phyloP scores from a whole-genome alignment of 35 echinoderm and acorn worm genomes.

The Eucidaris tribuloides region DNA sequence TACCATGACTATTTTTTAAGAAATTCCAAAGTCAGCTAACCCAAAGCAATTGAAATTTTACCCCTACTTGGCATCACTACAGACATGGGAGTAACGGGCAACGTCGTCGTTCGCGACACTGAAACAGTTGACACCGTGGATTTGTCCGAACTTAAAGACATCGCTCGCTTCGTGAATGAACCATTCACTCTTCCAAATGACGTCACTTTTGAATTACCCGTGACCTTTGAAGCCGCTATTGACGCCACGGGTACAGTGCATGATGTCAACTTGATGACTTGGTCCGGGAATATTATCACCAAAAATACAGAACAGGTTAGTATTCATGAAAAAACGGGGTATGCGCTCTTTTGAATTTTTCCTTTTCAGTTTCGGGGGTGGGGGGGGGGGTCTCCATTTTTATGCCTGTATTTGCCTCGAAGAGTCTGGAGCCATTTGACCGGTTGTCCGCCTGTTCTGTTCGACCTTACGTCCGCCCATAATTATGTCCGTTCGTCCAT shows the following conservation, averaged over 20 bases:
- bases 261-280: not conserved
- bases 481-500: no score
- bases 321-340: no score
- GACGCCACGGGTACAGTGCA: not conserved
- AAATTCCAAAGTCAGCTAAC: not conserved
- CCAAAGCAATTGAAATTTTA: not conserved
- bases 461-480: no score
- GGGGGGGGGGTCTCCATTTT: not conserved
- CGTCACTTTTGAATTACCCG: not conserved
- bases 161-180: not conserved
- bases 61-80: not conserved
- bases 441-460: no score
- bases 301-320: not conserved
- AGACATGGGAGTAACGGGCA: not conserved
- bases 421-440: no score
- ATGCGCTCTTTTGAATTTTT: no score
- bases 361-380: not conserved
- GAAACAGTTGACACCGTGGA: conserved; percentile 17
- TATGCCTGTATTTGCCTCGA: no score
- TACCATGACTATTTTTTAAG: not conserved
- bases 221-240: not conserved
- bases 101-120: not conserved
- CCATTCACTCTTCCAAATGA: not conserved
- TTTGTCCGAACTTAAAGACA: not conserved
- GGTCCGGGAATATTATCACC: not conserved